Percentiles rank a stretch among this genome's conserved stretches.
Evolutionary conservation across 2,797 vertebrate species (phyloP).

Genomic region (Arnoldichthys spilopterus): DNA sequence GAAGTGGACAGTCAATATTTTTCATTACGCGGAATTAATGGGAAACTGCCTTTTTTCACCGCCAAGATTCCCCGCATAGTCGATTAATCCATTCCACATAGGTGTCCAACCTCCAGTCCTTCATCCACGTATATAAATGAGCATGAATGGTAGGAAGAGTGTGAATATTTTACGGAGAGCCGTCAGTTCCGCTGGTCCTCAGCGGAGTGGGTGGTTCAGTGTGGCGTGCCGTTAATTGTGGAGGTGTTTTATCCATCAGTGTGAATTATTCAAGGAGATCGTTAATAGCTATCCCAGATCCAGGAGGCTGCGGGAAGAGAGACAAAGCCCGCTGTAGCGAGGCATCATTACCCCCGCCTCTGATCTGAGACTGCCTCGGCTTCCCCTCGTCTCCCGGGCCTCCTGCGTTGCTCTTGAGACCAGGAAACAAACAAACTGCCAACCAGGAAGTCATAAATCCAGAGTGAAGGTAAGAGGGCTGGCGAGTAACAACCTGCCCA

Average conservation of each 20-base stretch:
- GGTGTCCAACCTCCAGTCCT: conserved; percentile 41
- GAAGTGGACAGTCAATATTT: conserved; percentile 37
- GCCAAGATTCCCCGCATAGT: conserved; percentile 29
- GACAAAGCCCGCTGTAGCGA: conserved; percentile 77
- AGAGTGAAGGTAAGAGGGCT: conserved; percentile 55
- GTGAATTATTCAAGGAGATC: conserved; percentile 84
- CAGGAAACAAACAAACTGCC: conserved; percentile 62
- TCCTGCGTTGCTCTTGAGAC: conserved; percentile 54
- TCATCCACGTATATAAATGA: conserved; percentile 48
- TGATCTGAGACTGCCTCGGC: conserved; percentile 70
- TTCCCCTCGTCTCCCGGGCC: conserved; percentile 59
- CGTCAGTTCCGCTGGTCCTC: conserved; percentile 68
- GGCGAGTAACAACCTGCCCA: conserved; percentile 54
- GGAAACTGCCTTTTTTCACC: conserved; percentile 15
- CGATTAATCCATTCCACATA: conserved; percentile 46
- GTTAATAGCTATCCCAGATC: conserved; percentile 81
- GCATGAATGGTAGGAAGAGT: conserved; percentile 18
- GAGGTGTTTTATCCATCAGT: conserved; percentile 86
- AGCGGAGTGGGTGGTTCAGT: conserved; percentile 67
- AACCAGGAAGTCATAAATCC: conserved; percentile 65
- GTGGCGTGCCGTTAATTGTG: conserved; percentile 79
- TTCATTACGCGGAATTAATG: conserved; percentile 48
- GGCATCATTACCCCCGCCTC: conserved; percentile 76
- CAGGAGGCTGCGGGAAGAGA: conserved; percentile 71
- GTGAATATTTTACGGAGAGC: conserved; percentile 60